These are phyloP conservation scores for Sebastes oblongus DNA, from an alignment of 2,797 vertebrate species.

Conservation along the genomic window DNA sequence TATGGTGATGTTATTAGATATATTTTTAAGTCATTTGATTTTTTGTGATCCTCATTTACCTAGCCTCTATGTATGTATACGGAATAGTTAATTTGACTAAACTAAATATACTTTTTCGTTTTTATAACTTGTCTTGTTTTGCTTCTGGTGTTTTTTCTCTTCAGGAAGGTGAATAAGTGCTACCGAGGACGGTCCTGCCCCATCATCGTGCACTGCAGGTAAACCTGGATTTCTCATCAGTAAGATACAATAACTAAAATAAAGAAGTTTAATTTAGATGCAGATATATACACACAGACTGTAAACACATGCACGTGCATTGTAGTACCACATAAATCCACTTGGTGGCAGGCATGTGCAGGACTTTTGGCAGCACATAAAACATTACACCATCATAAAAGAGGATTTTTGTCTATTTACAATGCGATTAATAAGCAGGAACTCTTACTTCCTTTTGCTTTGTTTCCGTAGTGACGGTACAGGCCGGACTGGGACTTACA, in stretches of 20 bases:
- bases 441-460: neutral
- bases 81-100: neutral
- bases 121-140: neutral
- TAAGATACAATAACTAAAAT: neutral
- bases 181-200: slow-evolving; percentile 84
- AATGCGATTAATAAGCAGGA: neutral
- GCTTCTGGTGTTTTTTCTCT: neutral
- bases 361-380: no score
- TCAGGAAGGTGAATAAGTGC: slow-evolving; percentile 85
- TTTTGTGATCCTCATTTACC: neutral
- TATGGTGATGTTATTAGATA: neutral
- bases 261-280: neutral
- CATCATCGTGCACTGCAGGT: slow-evolving; percentile 87
- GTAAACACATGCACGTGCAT: no score
- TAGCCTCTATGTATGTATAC: neutral
- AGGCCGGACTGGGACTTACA: slow-evolving; percentile 93
- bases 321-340: neutral
- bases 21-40: neutral
- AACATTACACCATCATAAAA: neutral
- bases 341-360: neutral
- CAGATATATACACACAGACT: neutral
- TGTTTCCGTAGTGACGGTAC: slow-evolving; percentile 87
- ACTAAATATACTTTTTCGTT: neutral
- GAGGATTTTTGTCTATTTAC: neutral
- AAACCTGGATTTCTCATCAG: neutral